A percentile compares a stretch with the other conserved stretches of the same genome.
phyloP scores from a whole-genome alignment of 1,140 invertebrate species.

The Fopius arisanus region DNA sequence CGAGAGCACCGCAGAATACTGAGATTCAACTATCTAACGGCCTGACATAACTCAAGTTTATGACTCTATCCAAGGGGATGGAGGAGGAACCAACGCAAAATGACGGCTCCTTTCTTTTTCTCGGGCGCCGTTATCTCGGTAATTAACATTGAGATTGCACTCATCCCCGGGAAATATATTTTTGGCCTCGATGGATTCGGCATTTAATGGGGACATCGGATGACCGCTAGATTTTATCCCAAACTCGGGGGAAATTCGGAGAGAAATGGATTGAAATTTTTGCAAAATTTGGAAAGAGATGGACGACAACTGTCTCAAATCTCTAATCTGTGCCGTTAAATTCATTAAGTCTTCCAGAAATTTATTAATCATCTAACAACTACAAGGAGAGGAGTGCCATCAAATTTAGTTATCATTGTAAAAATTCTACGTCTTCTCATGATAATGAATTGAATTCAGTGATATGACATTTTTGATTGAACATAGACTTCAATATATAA shows the following conservation, averaged over 20 bases:
- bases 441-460: too few species aligned
- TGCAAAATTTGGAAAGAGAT: too few species aligned
- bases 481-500: not conserved
- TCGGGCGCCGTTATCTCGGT: slow-evolving; percentile 27
- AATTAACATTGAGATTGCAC: slow-evolving; percentile 37
- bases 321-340: too few species aligned
- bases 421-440: too few species aligned
- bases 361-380: too few species aligned
- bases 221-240: slow-evolving; percentile 3
- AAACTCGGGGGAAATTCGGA: not conserved
- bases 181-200: not conserved
- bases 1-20: slow-evolving; percentile 62
- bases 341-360: too few species aligned
- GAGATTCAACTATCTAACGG: slow-evolving; percentile 65
- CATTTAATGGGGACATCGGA: not conserved
- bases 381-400: too few species aligned
- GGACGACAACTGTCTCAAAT: too few species aligned
- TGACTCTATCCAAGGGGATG: slow-evolving; percentile 46
- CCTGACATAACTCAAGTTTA: slow-evolving; percentile 63
- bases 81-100: not conserved
- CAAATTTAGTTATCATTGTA: too few species aligned
- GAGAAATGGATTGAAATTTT: too few species aligned
- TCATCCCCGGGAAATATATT: not conserved
- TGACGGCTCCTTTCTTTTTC: slow-evolving; percentile 8
- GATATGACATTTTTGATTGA: too few species aligned